Conservation (phyloP, 2,797 vertebrate species). For the Sus cebifrons region DNA sequence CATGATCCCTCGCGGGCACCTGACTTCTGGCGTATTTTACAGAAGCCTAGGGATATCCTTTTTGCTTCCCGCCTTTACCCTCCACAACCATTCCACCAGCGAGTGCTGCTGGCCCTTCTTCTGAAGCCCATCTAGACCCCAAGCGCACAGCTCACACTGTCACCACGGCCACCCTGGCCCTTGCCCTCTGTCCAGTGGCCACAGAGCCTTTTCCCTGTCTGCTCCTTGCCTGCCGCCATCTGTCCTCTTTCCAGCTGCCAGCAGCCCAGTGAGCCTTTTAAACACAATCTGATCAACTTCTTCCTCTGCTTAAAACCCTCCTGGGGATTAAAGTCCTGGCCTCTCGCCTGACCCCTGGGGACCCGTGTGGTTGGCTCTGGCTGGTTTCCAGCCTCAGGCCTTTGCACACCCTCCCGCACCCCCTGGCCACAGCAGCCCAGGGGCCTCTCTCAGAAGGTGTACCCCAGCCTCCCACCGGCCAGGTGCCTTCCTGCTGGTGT, state of each 20-base stretch:
- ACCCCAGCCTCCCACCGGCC: not conserved
- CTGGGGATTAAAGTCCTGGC: not conserved
- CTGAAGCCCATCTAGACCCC: not conserved
- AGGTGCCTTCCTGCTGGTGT: accelerated
- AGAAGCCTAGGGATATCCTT: not conserved
- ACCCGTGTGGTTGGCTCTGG: not conserved
- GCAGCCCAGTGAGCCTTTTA: not conserved
- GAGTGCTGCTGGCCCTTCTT: not conserved
- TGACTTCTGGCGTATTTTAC: no score
- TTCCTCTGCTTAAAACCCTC: not conserved
- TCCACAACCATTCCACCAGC: not conserved
- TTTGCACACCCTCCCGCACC: no score
- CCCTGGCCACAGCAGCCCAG: not conserved
- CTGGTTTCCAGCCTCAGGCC: not conserved
- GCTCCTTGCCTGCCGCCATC: not conserved
- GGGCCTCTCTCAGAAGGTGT: no score
- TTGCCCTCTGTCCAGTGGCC: accelerated
- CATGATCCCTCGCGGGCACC: accelerated
- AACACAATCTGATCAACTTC: constrained; percentile 37
- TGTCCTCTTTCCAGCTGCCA: not conserved
- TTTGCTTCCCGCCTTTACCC: not conserved
- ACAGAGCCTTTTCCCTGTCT: not conserved
- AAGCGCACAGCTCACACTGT: accelerated
- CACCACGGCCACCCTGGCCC: not conserved
- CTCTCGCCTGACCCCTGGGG: not conserved